Evolutionary conservation across 1,140 invertebrate species (phyloP).

Genomic region (Patella vulgata): DNA sequence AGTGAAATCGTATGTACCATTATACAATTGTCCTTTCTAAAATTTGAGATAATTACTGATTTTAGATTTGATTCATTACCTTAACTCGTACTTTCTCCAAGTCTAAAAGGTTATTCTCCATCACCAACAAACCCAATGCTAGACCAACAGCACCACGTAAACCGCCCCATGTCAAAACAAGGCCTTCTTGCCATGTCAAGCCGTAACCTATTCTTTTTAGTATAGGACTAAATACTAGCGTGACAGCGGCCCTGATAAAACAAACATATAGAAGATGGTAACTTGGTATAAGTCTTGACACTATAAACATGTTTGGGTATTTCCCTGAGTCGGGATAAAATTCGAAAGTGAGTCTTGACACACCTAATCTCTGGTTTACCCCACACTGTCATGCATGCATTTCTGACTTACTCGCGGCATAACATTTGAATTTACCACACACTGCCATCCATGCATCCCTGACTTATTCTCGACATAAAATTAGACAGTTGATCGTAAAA

Average conservation of each 20-base stretch:
- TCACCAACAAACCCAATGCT: slow-evolving; percentile 66
- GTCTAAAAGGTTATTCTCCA: slow-evolving; percentile 47
- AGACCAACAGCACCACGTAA: slow-evolving; percentile 68
- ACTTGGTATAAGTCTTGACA: too few relatives aligned
- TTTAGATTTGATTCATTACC: slow-evolving; percentile 18
- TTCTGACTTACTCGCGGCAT: too few relatives aligned
- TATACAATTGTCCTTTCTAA: too few relatives aligned
- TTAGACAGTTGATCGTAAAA: too few relatives aligned
- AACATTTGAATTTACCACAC: too few relatives aligned
- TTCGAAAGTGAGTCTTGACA: neutral
- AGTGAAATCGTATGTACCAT: too few relatives aligned
- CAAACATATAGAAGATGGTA: neutral
- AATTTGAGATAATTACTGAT: too few relatives aligned
- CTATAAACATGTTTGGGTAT: neutral
- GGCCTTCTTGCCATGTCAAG: slow-evolving; percentile 63
- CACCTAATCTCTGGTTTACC: too few relatives aligned
- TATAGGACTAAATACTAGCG: slow-evolving; percentile 64
- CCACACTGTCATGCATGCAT: too few relatives aligned
- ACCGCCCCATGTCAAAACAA: slow-evolving; percentile 68
- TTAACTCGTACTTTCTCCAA: slow-evolving; percentile 43
- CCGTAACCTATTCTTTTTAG: slow-evolving; percentile 66
- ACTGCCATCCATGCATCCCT: too few relatives aligned
- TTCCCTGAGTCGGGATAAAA: neutral
- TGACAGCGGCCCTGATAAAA: slow-evolving; percentile 50
- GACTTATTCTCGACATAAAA: too few relatives aligned